Evolutionary conservation across 2,888 invertebrate species (phyloP), one percentile per base, ranked within the genome.

Genomic region (Macropis europaea): DNA sequence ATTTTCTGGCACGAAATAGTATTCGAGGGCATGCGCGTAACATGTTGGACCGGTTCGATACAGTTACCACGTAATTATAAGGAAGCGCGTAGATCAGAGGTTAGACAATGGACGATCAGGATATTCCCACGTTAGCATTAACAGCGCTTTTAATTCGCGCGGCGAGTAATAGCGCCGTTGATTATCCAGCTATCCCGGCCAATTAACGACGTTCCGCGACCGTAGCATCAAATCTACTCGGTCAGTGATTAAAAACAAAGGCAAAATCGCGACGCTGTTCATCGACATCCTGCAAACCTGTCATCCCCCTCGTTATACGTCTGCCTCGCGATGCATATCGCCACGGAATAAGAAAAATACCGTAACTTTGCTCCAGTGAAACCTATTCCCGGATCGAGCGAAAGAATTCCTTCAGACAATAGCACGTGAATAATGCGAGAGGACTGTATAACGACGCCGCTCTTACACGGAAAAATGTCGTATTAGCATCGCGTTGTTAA

Each of bases 101-200:
- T 52, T 48, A 73, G 32, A 77, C 81, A 79, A 79, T 70, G 71
- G 67, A 64, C 47, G 61, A 78, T 79, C 71, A 60, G 74, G 56
- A 57, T 67, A 56, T 77, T 81, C 81, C 73, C 81, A 81, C 74
- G 79, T 81, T 77, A 71, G 69, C 74, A 66, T 81, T 73, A 78
- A 78, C 62, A 76, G 47, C 54, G 63, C 68, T 71, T 77, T 81
- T 81, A 81, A 81, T 81, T 81, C 71, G 79, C 61, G 43, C 74
- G 42, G 43, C 74, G 42, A 67, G 68, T 79, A 79, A 81, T 64
- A 64, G 69, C 61, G 36, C 30, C 56, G 76, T 53, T 81, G 76
- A 81, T 75, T 79, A 81, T 73, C 70, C 45, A 56, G 66, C 60
- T 62, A 56, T 56, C 71, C 43, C 60, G 67, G 48, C 81, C 81